Evolutionary conservation across 2,888 invertebrate genomes (phyloP), one percentile per base, ranked within the genome.

Genomic region (Perizoma flavofasciatum): DNA sequence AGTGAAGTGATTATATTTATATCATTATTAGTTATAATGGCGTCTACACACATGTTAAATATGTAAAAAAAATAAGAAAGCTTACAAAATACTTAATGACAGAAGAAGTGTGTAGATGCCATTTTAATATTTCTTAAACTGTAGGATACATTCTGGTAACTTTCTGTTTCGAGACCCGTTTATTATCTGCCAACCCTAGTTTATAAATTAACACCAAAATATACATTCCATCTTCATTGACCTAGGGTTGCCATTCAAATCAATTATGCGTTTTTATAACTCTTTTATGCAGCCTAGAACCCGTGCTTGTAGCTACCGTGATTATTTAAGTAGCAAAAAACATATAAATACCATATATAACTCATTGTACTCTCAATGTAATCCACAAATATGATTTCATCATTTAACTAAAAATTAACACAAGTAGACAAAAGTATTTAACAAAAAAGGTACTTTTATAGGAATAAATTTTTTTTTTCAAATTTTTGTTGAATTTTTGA

Each of bases 101-200:
- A 53, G 49, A 33, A 56, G 59, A 55, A 62, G 69, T 79, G 77
- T 81, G 80, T 74, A 77, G 78, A 75, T 55, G 70, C 66, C 74
- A 70, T 70, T 73, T 32, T 54, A 40, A 69, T 74, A 73, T 77
- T 61, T 72, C 78, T 81, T 78, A 79, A 53, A 78, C 73, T 75
- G 83, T 87, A 89, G 88, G 87, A 88, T 84, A 83, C 77, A 74
- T 68, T 79, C 76, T 91, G 91, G 91, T 91, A 91, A 91, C 91
- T 89, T 83, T 83, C 72, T 78, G 86, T 91, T 91, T 83, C 88
- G 74, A 81, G 81, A 91, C 91, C 91, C 91, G 91, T 90, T 87
- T 84, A 67, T 70, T 73, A 77, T 75, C 67, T 75, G 80, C 72
- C 79, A 83, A 75, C 79, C 81, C 82, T 79, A 72, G 71, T 37